Evolutionary conservation across 2,888 invertebrate species (phyloP).

Genomic region (Cryptocephalus moraei): DNA sequence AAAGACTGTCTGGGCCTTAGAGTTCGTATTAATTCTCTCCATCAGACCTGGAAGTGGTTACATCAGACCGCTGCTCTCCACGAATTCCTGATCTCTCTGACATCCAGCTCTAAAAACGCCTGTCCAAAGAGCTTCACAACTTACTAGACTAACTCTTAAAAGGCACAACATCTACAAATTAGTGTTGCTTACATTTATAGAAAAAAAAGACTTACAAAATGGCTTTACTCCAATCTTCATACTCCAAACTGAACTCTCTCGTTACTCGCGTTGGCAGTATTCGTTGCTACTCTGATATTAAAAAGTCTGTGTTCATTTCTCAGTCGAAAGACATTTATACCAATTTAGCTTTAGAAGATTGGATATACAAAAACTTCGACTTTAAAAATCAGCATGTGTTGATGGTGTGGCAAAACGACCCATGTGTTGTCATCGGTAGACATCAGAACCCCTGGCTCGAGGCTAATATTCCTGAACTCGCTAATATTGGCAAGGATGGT

Average conservation of each 20-base stretch:
- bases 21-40: slow-evolving; percentile 77
- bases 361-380: slow-evolving; percentile 84
- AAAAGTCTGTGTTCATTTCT: slow-evolving; percentile 85
- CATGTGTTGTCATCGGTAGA: slow-evolving; percentile 90
- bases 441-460: slow-evolving; percentile 97
- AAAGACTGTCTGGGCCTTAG: slow-evolving; percentile 81
- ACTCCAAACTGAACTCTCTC: slow-evolving; percentile 18
- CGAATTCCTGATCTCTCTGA: slow-evolving; percentile 75
- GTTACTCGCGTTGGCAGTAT: slow-evolving; percentile 16
- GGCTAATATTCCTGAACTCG: slow-evolving; percentile 62
- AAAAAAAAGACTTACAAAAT: slow-evolving; percentile 17
- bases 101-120: slow-evolving; percentile 61
- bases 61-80: slow-evolving; percentile 83
- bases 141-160: slow-evolving; percentile 13
- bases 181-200: slow-evolving; percentile 7
- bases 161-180: slow-evolving; percentile 22
- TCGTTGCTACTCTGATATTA: slow-evolving; percentile 40
- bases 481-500: slow-evolving; percentile 43
- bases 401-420: slow-evolving; percentile 87
- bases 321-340: slow-evolving; percentile 83
- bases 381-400: slow-evolving; percentile 75
- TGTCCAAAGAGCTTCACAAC: slow-evolving; percentile 14
- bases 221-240: slow-evolving; percentile 28
- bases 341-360: slow-evolving; percentile 93
- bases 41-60: slow-evolving; percentile 92